Conservation (phyloP, 1,140 invertebrate genomes). For the Nasonia vitripennis region DNA sequence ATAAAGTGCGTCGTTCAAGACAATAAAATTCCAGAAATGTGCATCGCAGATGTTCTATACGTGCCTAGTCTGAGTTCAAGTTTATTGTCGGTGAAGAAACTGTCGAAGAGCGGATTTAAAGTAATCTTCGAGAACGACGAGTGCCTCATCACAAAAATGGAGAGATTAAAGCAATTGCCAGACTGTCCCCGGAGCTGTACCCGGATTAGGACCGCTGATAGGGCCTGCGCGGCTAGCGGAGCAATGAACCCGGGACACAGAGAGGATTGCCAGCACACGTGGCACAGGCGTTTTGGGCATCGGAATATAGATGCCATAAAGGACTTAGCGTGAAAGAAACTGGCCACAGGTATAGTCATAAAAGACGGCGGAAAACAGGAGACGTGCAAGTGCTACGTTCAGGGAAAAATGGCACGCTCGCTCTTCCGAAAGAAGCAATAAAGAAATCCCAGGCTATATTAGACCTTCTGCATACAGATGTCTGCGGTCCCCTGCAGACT, state of each 20-base stretch:
- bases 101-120: neutral
- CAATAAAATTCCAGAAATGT: no score
- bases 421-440: neutral
- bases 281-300: neutral
- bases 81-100: neutral
- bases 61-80: neutral
- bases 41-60: neutral
- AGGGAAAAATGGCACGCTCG: neutral
- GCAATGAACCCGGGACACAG: neutral
- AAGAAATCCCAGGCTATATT: neutral
- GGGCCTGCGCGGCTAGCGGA: neutral
- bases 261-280: neutral
- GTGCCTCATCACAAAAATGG: neutral
- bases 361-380: neutral
- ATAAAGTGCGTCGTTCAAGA: no score
- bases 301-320: neutral
- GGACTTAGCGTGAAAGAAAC: neutral
- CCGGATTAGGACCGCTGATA: neutral
- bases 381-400: neutral
- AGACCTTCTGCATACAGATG: constrained; percentile 56
- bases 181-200: neutral
- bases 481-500: neutral
- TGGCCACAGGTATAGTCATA: neutral
- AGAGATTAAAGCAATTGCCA: neutral
- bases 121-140: neutral